phyloP scores from a whole-genome alignment of 2,888 invertebrate genomes.

The Ptycholaimellus sp. region DNA sequence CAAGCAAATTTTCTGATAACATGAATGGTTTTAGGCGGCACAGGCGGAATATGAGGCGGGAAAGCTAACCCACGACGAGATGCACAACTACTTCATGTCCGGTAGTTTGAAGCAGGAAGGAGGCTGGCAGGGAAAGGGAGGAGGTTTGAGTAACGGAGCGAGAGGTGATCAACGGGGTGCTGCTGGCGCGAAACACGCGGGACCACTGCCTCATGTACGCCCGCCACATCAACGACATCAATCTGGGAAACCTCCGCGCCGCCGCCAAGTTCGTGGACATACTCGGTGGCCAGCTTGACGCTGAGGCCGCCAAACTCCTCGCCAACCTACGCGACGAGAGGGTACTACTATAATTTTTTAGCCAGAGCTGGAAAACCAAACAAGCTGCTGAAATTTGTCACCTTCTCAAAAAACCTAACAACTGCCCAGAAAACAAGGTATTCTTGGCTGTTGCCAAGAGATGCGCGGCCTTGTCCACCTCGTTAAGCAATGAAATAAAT shows the following conservation, averaged over 20 bases:
- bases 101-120: conserved; percentile 36
- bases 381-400: too few species aligned
- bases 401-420: too few species aligned
- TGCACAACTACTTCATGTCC: conserved; percentile 97
- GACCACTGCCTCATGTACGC: conserved; percentile 77
- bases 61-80: conserved; percentile 65
- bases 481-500: too few species aligned
- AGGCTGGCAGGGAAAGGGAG: neutral
- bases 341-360: too few species aligned
- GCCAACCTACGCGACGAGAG: conserved; percentile 67
- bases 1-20: neutral
- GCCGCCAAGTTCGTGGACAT: conserved; percentile 87
- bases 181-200: conserved; percentile 62
- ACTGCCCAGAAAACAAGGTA: too few species aligned
- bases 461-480: too few species aligned
- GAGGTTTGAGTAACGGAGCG: conserved; percentile 70
- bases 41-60: conserved; percentile 55
- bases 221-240: conserved; percentile 85
- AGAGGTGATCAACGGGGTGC: conserved; percentile 79
- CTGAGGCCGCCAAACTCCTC: conserved; percentile 65
- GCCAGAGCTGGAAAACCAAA: too few species aligned
- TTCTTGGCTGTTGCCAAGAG: too few species aligned
- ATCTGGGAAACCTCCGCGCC: conserved; percentile 71
- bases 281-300: conserved; percentile 57
- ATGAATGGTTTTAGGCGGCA: conserved; percentile 33